Percentiles rank a stretch among this genome's conserved stretches.
These are phyloP conservation scores for Tragelaphus imberbis DNA, from an alignment of 2,113 vertebrate species.

Conservation along the genomic window DNA sequence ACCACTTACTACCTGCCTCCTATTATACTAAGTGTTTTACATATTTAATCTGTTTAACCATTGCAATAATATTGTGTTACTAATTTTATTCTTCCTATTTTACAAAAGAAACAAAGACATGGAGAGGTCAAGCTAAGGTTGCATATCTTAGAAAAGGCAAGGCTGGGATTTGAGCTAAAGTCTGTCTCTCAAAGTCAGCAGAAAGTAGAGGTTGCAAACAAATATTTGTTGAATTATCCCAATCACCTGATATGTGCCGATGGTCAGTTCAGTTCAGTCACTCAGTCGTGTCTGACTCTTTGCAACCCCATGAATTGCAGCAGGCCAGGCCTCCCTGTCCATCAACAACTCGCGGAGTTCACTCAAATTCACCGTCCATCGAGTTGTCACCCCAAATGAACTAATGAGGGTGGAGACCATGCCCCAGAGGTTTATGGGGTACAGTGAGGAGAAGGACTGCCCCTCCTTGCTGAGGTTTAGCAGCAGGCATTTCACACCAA, in stretches of 20 bases:
- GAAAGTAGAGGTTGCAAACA: neutral
- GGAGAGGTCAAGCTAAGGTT: neutral
- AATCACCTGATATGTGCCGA: neutral
- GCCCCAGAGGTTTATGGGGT: neutral
- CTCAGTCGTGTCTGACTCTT: no score
- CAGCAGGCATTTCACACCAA: neutral
- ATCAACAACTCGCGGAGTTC: no score
- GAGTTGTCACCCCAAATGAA: neutral
- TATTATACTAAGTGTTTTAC: neutral
- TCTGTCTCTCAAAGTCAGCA: neutral
- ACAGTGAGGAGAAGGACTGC: neutral
- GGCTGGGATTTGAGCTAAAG: neutral
- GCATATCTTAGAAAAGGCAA: neutral
- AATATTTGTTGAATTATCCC: neutral
- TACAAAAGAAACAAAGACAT: constrained; percentile 30
- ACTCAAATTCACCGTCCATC: no score
- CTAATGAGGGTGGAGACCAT: neutral
- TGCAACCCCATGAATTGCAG: no score
- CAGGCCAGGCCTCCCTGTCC: no score
- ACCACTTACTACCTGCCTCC: neutral
- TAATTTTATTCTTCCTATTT: neutral
- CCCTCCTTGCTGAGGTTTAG: neutral
- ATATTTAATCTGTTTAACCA: neutral
- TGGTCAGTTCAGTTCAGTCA: no score
- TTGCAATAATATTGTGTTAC: neutral